Conservation (phyloP, 1,140 invertebrate genomes). For the Listronotus oregonensis region DNA sequence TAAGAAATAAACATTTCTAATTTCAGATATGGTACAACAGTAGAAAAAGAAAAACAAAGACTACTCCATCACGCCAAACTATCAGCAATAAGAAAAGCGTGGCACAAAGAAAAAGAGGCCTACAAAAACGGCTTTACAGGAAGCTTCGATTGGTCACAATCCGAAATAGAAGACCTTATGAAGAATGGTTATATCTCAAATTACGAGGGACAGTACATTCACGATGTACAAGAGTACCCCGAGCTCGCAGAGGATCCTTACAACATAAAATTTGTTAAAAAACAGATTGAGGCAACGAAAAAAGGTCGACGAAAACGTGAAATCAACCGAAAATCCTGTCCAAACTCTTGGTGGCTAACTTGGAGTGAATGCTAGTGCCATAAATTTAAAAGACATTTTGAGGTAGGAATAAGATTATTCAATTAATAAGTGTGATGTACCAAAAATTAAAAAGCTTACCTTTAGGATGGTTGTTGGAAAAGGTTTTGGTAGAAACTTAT, state of each 20-base stretch:
- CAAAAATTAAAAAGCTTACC: slow-evolving; percentile 47
- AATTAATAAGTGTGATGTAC: slow-evolving; percentile 57
- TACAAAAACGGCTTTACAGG: slow-evolving; percentile 77
- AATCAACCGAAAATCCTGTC: slow-evolving; percentile 55
- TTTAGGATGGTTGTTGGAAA: slow-evolving; percentile 21
- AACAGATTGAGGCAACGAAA: slow-evolving; percentile 67
- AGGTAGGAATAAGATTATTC: slow-evolving; percentile 49
- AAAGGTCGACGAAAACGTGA: slow-evolving; percentile 67
- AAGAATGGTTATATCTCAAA: slow-evolving; percentile 80
- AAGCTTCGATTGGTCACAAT: slow-evolving; percentile 72
- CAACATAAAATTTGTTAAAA: slow-evolving; percentile 88
- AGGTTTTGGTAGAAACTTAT: neutral
- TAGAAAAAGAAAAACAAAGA: slow-evolving; percentile 85
- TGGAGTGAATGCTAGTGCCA: slow-evolving; percentile 61
- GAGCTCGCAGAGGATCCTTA: slow-evolving; percentile 94
- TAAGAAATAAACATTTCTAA: slow-evolving; percentile 54
- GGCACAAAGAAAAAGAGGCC: slow-evolving; percentile 87
- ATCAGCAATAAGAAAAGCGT: slow-evolving; percentile 85
- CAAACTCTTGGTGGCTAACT: slow-evolving; percentile 59
- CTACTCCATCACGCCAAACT: slow-evolving; percentile 86
- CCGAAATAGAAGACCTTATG: slow-evolving; percentile 81
- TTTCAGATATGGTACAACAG: slow-evolving; percentile 84
- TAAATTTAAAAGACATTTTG: slow-evolving; percentile 37
- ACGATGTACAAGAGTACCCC: slow-evolving; percentile 86
- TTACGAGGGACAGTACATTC: slow-evolving; percentile 90